A percentile compares a stretch with the other conserved stretches of the same genome.
Conservation (phyloP, 2,113 vertebrate genomes). For the Hippolais icterina region DNA sequence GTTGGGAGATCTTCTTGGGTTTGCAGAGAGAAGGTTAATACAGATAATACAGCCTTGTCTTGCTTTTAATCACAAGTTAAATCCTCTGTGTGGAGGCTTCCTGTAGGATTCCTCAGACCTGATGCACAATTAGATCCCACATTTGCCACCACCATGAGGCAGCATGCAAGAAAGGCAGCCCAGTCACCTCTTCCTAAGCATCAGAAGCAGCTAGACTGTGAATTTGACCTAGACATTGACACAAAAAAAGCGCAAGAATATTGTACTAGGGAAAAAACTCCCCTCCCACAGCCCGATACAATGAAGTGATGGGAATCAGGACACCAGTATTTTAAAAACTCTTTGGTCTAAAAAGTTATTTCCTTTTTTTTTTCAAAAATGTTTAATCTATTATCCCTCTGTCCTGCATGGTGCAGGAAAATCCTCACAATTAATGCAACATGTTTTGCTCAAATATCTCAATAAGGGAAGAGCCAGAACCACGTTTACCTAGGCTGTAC, state of each 20-base stretch:
- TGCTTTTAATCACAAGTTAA: slow-evolving; percentile 39
- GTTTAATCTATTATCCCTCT: background rate
- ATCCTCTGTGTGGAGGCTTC: background rate
- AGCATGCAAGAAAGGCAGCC: background rate
- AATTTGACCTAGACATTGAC: background rate
- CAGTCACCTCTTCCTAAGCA: background rate
- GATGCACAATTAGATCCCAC: background rate
- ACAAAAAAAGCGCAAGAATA: background rate
- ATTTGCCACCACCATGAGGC: background rate
- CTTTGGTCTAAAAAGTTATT: background rate
- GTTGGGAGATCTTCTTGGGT: background rate
- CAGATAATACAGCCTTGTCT: slow-evolving; percentile 33
- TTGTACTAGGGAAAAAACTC: background rate
- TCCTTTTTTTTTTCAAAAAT: background rate
- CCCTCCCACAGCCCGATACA: background rate
- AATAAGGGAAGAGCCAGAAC: background rate
- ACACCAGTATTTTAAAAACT: background rate
- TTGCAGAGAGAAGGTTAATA: slow-evolving; percentile 16
- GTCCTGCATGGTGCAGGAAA: background rate
- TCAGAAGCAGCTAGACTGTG: background rate
- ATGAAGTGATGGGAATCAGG: background rate
- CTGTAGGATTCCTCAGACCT: background rate
- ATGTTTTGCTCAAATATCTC: background rate
- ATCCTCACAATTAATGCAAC: background rate
- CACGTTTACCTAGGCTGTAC: background rate